Evolutionary conservation across 2,797 vertebrate genomes (phyloP), one percentile per base, ranked within the genome.

Genomic region (Cyclopterus lumpus): DNA sequence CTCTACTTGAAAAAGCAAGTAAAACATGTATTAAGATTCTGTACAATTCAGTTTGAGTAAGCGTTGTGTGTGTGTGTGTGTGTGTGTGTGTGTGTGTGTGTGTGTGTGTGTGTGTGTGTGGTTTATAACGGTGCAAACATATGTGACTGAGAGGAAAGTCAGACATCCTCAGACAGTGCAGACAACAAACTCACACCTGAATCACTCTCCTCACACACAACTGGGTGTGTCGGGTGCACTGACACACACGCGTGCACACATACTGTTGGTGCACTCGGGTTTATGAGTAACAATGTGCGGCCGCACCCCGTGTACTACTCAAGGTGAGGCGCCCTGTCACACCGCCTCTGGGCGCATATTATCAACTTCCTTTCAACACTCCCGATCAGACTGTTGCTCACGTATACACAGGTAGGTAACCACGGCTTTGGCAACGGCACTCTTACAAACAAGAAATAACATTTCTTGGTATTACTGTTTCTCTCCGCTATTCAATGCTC

Each of bases 101-200:
- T 34, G 34, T 4, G 32, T 59, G 24, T 64, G 61, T 26, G 26
- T 20, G 11, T 70, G 28, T 36, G 51, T 46, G 36, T 28, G 63
- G 24, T 69, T 60, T 63, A 20, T 32, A 49, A 72, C 1, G 0
- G 15, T 42, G 63, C 51, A 78, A 84, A 59, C 2, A 20, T 63
- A 32, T 81, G 22, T 73, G 78, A 84, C 77, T 59, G 76, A 78
- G 26, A 42, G 67, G 64, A 61, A 86, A 82, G 71, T 88, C 84
- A 81, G 77, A 86, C 85, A n/a, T 66, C 82, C 76, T 79, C 82
- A 90, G 94, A 92, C 86, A 73, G 82, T 88, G 81, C 85, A 76
- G 86, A 80, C 83, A 74, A 82, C 90, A 93, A 92, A 95, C 91
- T 95, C 91, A 91, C 82, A 67, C 84, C 86, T 97, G 95, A 97